Conservation (phyloP, 2,113 vertebrate genomes). For the Cryptomyrus ogoouensis region DNA sequence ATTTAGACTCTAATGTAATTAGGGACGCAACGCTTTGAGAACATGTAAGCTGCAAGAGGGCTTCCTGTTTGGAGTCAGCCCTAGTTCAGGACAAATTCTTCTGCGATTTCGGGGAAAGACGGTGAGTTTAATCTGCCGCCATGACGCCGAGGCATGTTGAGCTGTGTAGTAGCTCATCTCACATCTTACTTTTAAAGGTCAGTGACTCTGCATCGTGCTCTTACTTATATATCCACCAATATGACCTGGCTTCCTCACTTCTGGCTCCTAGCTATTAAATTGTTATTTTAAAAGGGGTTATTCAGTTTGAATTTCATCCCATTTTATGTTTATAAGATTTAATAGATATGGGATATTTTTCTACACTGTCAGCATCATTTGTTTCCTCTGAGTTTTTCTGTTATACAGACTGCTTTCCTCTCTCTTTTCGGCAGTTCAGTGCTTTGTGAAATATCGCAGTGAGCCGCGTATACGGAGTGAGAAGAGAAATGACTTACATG, state of each 20-base stretch:
- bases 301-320: background rate
- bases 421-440: background rate
- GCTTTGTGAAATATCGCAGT: background rate
- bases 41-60: constrained; percentile 8
- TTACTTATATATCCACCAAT: background rate
- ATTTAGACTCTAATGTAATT: constrained; percentile 11
- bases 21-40: background rate
- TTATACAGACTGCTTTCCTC: background rate
- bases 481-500: background rate
- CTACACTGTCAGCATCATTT: background rate
- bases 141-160: background rate
- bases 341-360: background rate
- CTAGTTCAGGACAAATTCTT: background rate
- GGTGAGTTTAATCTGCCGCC: background rate
- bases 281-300: background rate
- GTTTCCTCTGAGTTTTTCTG: background rate
- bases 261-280: background rate
- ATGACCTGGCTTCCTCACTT: background rate
- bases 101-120: background rate
- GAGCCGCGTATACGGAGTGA: background rate
- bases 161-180: no score
- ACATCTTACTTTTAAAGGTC: background rate
- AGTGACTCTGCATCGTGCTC: background rate
- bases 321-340: background rate
- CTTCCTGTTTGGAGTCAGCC: background rate